Evolutionary conservation across 2,113 vertebrate genomes (phyloP).

Genomic region (Andinoacara biseriatus): DNA sequence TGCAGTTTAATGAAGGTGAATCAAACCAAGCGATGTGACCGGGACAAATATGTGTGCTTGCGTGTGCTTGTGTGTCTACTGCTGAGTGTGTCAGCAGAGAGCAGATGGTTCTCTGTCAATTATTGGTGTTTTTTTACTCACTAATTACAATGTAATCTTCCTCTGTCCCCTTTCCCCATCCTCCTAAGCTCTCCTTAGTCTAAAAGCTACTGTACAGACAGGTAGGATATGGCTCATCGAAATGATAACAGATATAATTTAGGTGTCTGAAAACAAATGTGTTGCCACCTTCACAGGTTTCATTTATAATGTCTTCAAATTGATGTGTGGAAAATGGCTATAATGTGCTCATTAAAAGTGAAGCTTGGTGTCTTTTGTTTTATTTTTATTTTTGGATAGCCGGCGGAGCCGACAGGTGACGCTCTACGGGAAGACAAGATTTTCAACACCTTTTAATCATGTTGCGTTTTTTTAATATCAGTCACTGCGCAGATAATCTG

Average conservation of each 20-base stretch:
- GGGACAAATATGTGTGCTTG: background rate
- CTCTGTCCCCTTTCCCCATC: background rate
- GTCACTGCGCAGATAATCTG: background rate
- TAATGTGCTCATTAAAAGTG: background rate
- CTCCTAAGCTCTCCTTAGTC: background rate
- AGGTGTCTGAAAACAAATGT: background rate
- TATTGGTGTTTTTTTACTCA: constrained; percentile 28
- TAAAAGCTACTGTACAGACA: background rate
- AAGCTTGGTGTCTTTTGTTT: background rate
- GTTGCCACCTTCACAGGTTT: constrained; percentile 1
- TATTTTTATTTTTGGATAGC: background rate
- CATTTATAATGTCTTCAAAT: background rate
- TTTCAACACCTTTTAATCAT: background rate
- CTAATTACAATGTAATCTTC: constrained; percentile 32
- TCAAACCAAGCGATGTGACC: background rate
- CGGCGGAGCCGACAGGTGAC: background rate
- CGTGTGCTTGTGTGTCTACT: background rate
- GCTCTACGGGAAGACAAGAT: background rate
- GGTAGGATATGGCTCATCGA: background rate
- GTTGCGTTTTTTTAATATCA: constrained; percentile 5
- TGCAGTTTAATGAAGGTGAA: constrained; percentile 10
- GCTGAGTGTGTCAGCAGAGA: constrained; percentile 13
- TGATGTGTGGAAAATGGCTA: background rate
- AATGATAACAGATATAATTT: background rate
- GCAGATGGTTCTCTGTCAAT: constrained; percentile 47